Conservation (phyloP, 2,888 invertebrate species). For the Byasa hedistus region DNA sequence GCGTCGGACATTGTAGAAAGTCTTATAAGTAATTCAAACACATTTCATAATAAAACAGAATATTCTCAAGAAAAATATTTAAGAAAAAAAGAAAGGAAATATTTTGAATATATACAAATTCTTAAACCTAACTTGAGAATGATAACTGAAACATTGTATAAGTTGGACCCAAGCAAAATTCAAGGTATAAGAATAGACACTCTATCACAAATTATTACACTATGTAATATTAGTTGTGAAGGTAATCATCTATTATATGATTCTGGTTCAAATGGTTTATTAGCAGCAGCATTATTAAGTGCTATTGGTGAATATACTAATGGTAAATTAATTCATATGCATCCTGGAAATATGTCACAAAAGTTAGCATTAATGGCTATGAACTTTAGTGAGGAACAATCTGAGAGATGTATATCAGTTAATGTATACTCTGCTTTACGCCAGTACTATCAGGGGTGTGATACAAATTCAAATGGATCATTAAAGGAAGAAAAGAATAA, state of each 20-base stretch:
- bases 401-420: constrained; percentile 85
- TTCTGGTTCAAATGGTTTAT: constrained; percentile 91
- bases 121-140: constrained; percentile 89
- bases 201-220: constrained; percentile 91
- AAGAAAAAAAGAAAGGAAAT: constrained; percentile 96
- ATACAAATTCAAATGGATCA: constrained; percentile 46
- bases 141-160: constrained; percentile 91
- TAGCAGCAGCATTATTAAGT: constrained; percentile 90
- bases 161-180: constrained; percentile 87
- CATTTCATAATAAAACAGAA: constrained; percentile 94
- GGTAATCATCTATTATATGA: constrained; percentile 92
- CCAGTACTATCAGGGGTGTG: constrained; percentile 82
- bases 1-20: constrained; percentile 92
- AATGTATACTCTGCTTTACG: constrained; percentile 88
- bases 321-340: constrained; percentile 86
- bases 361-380: constrained; percentile 88
- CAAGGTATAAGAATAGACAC: constrained; percentile 91
- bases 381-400: constrained; percentile 87
- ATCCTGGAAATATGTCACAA: constrained; percentile 90
- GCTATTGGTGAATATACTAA: constrained; percentile 83
- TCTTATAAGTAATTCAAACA: constrained; percentile 93
- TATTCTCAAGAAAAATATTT: constrained; percentile 97
- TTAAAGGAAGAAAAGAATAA: constrained; percentile 43
- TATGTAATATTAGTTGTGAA: constrained; percentile 88
- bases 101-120: constrained; percentile 90